These are phyloP conservation scores for Chrysocyon brachyurus DNA, from an alignment of 2,797 vertebrate species.

Conservation along the genomic window DNA sequence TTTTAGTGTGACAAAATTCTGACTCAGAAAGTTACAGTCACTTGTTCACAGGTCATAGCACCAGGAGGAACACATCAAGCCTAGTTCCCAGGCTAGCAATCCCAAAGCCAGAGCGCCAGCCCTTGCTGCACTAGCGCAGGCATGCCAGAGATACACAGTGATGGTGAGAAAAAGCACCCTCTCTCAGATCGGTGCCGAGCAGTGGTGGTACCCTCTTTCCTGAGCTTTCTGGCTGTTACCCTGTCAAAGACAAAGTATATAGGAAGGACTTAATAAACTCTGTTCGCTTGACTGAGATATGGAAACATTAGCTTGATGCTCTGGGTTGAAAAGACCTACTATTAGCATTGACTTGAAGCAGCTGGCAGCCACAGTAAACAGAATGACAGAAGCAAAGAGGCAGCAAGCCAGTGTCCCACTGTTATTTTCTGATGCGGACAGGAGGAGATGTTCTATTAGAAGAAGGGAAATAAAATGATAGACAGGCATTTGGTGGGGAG, in stretches of 20 bases:
- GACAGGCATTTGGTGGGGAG: neutral
- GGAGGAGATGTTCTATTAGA: neutral
- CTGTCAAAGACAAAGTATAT: neutral
- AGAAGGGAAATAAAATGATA: neutral
- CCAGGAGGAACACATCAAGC: neutral
- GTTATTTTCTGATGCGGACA: neutral
- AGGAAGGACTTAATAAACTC: neutral
- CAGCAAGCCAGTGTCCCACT: neutral
- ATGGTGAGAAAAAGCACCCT: neutral
- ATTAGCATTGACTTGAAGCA: neutral
- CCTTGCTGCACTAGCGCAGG: neutral
- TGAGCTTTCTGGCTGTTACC: neutral
- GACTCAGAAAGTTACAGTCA: neutral
- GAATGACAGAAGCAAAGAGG: neutral
- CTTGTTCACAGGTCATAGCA: neutral
- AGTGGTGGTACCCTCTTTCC: neutral
- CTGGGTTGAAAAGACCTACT: neutral
- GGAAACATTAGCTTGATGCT: neutral
- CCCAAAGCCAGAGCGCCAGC: neutral
- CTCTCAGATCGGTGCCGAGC: neutral
- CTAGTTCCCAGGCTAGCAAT: neutral
- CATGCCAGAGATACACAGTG: neutral
- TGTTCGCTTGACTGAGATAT: neutral
- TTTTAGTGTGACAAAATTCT: slow-evolving; percentile 17
- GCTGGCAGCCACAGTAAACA: neutral